A percentile compares a stretch with the other conserved stretches of the same genome.
Evolutionary conservation across 2,888 invertebrate species (phyloP).

Genomic region (Drosophila crucigera): DNA sequence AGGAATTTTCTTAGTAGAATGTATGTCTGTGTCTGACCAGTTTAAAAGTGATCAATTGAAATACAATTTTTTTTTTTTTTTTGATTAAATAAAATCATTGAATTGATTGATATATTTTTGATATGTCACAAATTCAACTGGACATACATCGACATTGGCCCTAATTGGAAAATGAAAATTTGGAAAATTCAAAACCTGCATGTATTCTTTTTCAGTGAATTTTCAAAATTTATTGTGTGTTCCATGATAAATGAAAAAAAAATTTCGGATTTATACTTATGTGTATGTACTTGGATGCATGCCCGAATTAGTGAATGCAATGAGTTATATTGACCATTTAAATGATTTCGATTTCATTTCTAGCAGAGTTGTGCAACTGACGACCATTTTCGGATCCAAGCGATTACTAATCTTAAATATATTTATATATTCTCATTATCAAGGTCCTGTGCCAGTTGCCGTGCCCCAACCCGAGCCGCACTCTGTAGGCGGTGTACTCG

Average conservation of each 20-base stretch:
- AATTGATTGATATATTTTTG: not conserved
- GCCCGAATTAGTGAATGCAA: slow-evolving; percentile 74
- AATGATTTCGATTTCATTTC: slow-evolving; percentile 58
- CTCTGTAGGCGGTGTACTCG: slow-evolving; percentile 94
- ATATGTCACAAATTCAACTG: slow-evolving; percentile 7
- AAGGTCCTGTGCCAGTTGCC: slow-evolving; percentile 86
- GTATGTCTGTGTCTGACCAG: slow-evolving; percentile 30
- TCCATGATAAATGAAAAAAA: slow-evolving; percentile 20
- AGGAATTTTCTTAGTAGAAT: slow-evolving; percentile 33
- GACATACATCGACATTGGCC: slow-evolving; percentile 20
- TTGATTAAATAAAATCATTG: not conserved
- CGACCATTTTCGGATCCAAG: slow-evolving; percentile 1
- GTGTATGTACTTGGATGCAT: slow-evolving; percentile 68
- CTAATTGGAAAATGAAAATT: slow-evolving; percentile 33
- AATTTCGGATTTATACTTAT: slow-evolving; percentile 57
- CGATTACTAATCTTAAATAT: slow-evolving; percentile 56
- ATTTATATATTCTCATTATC: slow-evolving; percentile 40
- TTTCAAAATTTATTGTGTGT: slow-evolving; percentile 13
- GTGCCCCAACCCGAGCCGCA: slow-evolving; percentile 89
- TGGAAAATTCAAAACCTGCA: slow-evolving; percentile 45
- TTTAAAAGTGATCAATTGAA: slow-evolving; percentile 3
- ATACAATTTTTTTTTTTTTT: not conserved
- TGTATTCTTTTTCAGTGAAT: slow-evolving; percentile 47
- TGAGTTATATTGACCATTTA: slow-evolving; percentile 68
- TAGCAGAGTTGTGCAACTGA: slow-evolving; percentile 53